Evolutionary conservation across 2,113 vertebrate species (phyloP).

Genomic region (Pseudopipra pipra): DNA sequence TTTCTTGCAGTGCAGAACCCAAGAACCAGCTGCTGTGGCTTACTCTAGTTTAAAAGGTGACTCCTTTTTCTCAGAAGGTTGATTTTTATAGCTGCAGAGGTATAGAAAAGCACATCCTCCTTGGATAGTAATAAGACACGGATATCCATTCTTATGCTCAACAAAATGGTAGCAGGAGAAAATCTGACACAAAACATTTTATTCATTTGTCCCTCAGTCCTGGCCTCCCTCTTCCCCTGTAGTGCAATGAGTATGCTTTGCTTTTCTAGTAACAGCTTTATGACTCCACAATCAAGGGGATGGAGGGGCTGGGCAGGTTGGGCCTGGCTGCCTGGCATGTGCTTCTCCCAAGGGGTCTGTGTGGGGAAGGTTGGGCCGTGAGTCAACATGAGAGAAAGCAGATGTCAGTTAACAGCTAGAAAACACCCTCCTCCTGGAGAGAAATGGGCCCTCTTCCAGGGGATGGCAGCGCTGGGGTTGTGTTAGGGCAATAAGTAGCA

Average conservation of each 20-base stretch:
- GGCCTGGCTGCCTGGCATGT: not conserved
- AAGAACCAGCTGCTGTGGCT: not conserved
- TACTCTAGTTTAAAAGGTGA: not conserved
- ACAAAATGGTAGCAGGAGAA: slow-evolving; percentile 25
- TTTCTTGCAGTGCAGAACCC: not conserved
- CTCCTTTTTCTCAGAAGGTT: slow-evolving; percentile 3
- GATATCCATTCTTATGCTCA: slow-evolving; percentile 18
- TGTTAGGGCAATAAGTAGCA: not conserved
- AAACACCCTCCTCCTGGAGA: not conserved
- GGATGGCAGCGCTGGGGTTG: not conserved
- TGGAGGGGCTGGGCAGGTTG: not conserved
- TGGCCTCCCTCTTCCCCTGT: not conserved
- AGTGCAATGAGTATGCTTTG: not conserved
- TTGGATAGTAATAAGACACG: slow-evolving; percentile 7
- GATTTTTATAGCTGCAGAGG: not conserved
- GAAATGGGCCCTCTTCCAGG: not conserved
- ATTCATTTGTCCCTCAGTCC: not conserved
- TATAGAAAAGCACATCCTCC: slow-evolving; percentile 21
- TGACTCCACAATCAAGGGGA: not conserved
- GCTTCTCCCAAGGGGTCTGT: not conserved
- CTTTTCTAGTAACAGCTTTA: slow-evolving; percentile 22
- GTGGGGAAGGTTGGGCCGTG: not conserved
- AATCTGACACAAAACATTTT: not conserved
- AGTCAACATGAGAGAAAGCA: not conserved
- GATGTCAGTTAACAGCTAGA: not conserved